Evolutionary conservation across 2,113 vertebrate species (phyloP).

Genomic region (Naja naja): DNA sequence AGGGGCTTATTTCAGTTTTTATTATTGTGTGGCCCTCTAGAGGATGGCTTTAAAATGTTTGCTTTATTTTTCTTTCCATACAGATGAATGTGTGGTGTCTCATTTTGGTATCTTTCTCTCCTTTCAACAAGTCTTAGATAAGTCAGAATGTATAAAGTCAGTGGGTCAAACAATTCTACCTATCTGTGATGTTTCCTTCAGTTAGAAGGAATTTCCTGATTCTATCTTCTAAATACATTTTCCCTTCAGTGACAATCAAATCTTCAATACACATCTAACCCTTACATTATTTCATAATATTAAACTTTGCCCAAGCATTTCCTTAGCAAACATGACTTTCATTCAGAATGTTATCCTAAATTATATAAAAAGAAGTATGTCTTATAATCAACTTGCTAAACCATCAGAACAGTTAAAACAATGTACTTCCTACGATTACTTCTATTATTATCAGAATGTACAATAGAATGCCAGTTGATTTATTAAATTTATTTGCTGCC

Average conservation of each 20-base stretch:
- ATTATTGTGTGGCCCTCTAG: constrained; percentile 29
- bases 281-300: neutral
- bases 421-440: neutral
- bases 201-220: neutral
- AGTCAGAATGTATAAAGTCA: neutral
- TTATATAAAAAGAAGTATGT: neutral
- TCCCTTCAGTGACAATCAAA: neutral
- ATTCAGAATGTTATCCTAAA: neutral
- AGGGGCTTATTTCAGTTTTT: constrained; percentile 10
- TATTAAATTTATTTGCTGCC: neutral
- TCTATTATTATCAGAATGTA: neutral
- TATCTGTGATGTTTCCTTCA: neutral
- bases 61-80: constrained; percentile 9
- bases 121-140: neutral
- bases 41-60: constrained; percentile 6
- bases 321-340: neutral
- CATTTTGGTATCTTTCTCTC: constrained; percentile 19
- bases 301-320: neutral
- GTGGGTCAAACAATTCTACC: neutral
- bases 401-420: neutral
- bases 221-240: neutral
- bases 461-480: neutral
- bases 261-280: neutral
- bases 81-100: constrained; percentile 19
- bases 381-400: neutral